Conservation (phyloP, 2,888 invertebrate genomes). For the Cabera pusaria region DNA sequence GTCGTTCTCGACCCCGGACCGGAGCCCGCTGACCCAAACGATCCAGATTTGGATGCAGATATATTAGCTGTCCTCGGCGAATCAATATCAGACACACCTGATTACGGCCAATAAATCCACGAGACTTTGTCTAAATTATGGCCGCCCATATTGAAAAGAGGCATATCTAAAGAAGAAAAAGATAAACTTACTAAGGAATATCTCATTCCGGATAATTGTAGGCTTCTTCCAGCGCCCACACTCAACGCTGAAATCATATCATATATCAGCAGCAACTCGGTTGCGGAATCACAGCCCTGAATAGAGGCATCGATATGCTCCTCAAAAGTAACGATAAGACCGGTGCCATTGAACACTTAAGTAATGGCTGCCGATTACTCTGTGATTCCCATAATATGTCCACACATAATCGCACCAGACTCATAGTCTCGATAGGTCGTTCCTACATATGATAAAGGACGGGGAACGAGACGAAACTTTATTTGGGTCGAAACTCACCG, state of each 20-base stretch:
- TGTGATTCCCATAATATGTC: not conserved
- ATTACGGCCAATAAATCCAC: slow-evolving; percentile 4
- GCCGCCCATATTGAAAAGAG: slow-evolving; percentile 2
- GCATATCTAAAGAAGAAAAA: not conserved
- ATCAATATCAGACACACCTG: slow-evolving; percentile 4
- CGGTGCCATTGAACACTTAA: slow-evolving; percentile 3
- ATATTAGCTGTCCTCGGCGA: slow-evolving; percentile 3
- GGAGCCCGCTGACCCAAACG: not conserved
- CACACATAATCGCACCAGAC: slow-evolving; percentile 1
- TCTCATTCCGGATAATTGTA: slow-evolving; percentile 8
- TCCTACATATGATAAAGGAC: slow-evolving; percentile 18
- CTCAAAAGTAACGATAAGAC: slow-evolving; percentile 5
- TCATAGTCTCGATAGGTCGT: slow-evolving; percentile 14
- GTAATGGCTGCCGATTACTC: slow-evolving; percentile 6
- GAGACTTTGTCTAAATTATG: slow-evolving; percentile 2
- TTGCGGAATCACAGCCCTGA: slow-evolving; percentile 4
- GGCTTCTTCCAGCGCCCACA: slow-evolving; percentile 6
- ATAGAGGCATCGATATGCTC: slow-evolving; percentile 5
- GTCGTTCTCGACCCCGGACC: not conserved
- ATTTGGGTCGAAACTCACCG: slow-evolving; percentile 10
- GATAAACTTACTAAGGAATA: slow-evolving; percentile 2
- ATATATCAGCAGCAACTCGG: slow-evolving; percentile 4
- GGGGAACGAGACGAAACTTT: slow-evolving; percentile 18
- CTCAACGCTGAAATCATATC: slow-evolving; percentile 5
- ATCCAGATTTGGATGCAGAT: slow-evolving; percentile 1